These are phyloP conservation scores for Agrochola litura DNA, from an alignment of 2,888 invertebrate genomes.

Conservation along the genomic window DNA sequence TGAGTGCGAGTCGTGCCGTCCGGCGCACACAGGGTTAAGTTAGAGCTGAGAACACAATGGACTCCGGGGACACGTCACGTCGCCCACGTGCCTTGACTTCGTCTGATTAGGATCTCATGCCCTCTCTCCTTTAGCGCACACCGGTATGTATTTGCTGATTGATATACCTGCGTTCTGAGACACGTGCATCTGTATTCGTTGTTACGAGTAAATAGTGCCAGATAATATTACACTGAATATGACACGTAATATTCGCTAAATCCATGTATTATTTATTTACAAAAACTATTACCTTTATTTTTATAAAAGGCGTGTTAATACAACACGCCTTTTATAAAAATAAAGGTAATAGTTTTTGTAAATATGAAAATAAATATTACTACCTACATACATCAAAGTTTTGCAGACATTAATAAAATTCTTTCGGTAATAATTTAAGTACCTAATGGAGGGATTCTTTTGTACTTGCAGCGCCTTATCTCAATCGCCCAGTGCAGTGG, in stretches of 20 bases:
- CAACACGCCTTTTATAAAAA: no score
- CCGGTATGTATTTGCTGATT: conserved; percentile 64
- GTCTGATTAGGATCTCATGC: conserved; percentile 76
- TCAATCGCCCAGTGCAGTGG: background rate
- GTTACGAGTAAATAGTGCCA: conserved; percentile 16
- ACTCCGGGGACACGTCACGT: conserved; percentile 70
- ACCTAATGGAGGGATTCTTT: no score
- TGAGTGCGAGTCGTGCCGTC: conserved; percentile 51
- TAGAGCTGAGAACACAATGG: conserved; percentile 66
- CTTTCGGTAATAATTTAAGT: background rate
- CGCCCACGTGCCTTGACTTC: conserved; percentile 71
- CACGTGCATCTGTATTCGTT: conserved; percentile 35
- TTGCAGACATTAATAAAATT: background rate
- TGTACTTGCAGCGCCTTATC: background rate
- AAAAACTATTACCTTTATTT: no score
- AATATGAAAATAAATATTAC: no score
- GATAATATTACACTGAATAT: conserved; percentile 6
- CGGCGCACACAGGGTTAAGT: conserved; percentile 56
- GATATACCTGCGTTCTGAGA: conserved; percentile 52
- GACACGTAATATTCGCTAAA: background rate
- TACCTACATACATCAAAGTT: background rate
- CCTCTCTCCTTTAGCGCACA: conserved; percentile 61
- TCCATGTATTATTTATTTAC: no score
- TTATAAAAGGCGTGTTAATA: no score
- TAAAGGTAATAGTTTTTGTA: no score